Percentiles rank a stretch among this genome's conserved stretches.
Conservation (phyloP, 2,113 vertebrate genomes). For the Drymodes brunneopygia region DNA sequence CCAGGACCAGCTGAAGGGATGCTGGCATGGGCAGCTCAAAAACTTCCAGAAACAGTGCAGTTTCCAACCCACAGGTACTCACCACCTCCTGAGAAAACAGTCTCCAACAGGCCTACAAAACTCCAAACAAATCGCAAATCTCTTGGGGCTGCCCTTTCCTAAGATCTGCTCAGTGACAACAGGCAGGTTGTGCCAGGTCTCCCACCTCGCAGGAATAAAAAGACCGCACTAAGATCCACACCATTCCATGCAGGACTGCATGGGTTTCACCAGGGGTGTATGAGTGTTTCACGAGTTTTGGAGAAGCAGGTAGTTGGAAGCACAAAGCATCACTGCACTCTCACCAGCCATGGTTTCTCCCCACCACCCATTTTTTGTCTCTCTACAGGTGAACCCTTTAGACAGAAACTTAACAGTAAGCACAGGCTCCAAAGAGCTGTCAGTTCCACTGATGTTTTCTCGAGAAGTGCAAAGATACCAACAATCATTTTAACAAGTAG, state of each 20-base stretch:
- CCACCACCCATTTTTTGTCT: not conserved
- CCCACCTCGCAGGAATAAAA: not conserved
- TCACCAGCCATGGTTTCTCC: not conserved
- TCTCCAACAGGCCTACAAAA: not conserved
- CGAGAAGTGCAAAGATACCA: not conserved
- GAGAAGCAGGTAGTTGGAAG: not conserved
- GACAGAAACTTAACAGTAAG: not conserved
- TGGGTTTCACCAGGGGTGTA: not conserved
- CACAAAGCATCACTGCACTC: not conserved
- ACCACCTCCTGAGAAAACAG: not conserved
- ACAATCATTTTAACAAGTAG: not conserved
- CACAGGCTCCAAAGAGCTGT: not conserved
- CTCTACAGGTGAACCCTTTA: not conserved
- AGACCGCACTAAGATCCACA: fast-evolving
- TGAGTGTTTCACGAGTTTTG: fast-evolving
- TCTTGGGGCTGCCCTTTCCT: not conserved
- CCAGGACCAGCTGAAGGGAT: not conserved
- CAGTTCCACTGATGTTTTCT: not conserved
- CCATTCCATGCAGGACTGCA: not conserved
- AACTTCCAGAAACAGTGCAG: not conserved
- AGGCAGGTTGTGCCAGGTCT: not conserved
- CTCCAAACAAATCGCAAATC: not conserved
- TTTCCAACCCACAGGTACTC: not conserved
- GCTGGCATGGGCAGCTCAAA: not conserved
- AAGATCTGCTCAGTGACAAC: not conserved